phyloP scores from a whole-genome alignment of 2,888 invertebrate species.

The Drosophila limbata region DNA sequence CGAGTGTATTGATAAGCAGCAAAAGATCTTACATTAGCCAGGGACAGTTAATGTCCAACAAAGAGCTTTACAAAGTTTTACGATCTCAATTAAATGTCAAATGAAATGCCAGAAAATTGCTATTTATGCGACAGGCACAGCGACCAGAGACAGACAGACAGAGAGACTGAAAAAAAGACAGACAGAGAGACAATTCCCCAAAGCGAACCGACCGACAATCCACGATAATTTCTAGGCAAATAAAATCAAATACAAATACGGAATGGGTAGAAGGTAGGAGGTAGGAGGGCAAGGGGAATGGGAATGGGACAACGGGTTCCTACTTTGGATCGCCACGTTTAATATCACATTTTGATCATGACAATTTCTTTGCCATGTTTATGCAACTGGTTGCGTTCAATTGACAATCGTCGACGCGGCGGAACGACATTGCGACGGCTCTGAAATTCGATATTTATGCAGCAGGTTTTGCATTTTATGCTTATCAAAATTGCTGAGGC shows the following conservation, averaged over 20 bases:
- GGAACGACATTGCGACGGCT: slow-evolving; percentile 62
- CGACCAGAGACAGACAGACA: slow-evolving; percentile 42
- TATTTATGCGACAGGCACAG: slow-evolving; percentile 74
- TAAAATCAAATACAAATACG: slow-evolving; percentile 74
- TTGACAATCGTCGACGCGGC: slow-evolving; percentile 75
- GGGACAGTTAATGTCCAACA: slow-evolving; percentile 64
- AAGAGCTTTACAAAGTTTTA: slow-evolving; percentile 80
- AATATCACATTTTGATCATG: slow-evolving; percentile 83
- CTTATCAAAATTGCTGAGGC: slow-evolving; percentile 75
- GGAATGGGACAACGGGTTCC: slow-evolving; percentile 20
- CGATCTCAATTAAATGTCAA: slow-evolving; percentile 82
- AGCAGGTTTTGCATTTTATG: slow-evolving; percentile 79
- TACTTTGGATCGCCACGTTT: slow-evolving; percentile 68
- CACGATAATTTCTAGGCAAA: slow-evolving; percentile 76
- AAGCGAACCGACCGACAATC: slow-evolving; percentile 51
- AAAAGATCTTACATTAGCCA: slow-evolving; percentile 74
- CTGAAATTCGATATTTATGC: slow-evolving; percentile 83
- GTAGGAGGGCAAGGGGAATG: neutral
- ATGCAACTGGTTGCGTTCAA: slow-evolving; percentile 82
- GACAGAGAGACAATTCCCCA: slow-evolving; percentile 38
- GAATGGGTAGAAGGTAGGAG: neutral
- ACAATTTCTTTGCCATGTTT: slow-evolving; percentile 83
- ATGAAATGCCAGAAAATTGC: slow-evolving; percentile 82
- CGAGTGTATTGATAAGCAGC: slow-evolving; percentile 68
- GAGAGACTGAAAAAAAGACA: slow-evolving; percentile 27